phyloP scores from a whole-genome alignment of 2,797 vertebrate species.

The Anomalospiza imberbis region DNA sequence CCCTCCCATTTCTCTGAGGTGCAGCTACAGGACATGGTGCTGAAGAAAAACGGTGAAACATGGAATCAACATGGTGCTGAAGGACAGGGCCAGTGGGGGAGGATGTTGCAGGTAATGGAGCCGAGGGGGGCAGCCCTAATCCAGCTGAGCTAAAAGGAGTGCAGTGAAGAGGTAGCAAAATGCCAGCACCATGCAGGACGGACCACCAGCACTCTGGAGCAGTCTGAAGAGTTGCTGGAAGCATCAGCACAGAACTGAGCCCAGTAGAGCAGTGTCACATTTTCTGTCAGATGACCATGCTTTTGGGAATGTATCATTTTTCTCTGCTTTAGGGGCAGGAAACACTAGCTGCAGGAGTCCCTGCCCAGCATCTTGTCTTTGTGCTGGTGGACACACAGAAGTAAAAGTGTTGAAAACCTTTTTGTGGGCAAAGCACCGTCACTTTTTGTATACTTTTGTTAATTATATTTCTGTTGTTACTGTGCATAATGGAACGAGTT shows the following conservation, averaged over 20 bases:
- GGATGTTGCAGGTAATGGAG: accelerated
- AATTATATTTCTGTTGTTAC: neutral
- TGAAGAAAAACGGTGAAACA: neutral
- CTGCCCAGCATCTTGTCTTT: neutral
- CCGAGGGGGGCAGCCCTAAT: accelerated
- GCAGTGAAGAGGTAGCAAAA: neutral
- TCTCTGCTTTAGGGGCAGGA: neutral
- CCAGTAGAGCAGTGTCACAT: accelerated
- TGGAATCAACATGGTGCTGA: neutral
- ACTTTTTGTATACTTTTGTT: neutral
- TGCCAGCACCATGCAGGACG: neutral
- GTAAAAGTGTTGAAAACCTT: neutral
- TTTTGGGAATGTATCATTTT: neutral
- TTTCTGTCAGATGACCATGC: accelerated
- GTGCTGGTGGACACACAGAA: accelerated
- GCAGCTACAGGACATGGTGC: neutral
- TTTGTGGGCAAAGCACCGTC: neutral
- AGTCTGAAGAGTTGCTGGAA: accelerated
- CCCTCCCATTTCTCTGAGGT: accelerated
- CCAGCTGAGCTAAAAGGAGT: neutral
- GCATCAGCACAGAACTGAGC: neutral
- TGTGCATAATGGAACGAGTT: too few relatives aligned
- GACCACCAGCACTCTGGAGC: neutral
- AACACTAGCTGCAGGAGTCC: accelerated
- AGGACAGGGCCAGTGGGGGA: neutral